Evolutionary conservation across 1,140 invertebrate species (phyloP), one percentile per base, ranked within the genome.

Genomic region (Coptotermes formosanus): DNA sequence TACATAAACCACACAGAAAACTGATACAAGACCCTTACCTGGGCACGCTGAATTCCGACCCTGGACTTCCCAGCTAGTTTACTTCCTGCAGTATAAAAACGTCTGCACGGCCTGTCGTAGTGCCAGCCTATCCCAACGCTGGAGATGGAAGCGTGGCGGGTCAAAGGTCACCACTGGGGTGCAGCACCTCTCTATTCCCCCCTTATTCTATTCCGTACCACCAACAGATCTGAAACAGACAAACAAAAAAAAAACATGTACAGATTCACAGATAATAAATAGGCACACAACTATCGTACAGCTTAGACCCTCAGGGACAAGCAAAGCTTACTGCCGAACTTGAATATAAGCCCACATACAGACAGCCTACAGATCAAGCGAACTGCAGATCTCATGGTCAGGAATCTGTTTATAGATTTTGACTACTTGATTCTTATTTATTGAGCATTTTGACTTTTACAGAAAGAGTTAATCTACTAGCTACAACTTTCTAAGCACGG

Each of bases 61-160:
- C 16, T 11, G 48, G 48, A 55, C 64, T 75, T 11, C 0, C 64
- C 64, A 16, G 30, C 64, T 6, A 30, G 64, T 30, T 6, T 25
- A 75, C 8, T 75, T 75, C 64, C 64, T 75, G 64, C 64, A 75
- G 64, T 75, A 75, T 75, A 75, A 75, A 21, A 75, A 14, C 59
- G n/a, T 30, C 25, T 16, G 25, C 1, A 7, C 16, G 9, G 64
- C 11, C 6, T 59, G 55, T 59, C 21, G 21, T 23, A 59, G 55
- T 19, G 55, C 55, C 25, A 11, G 64, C 25, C 64, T 75, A 30
- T 30, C 64, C 64, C 64, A 75, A 75, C 64, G 25, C 25, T 75
- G 64, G 64, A 75, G 64, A 75, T 75, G 64, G 64, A 75, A 75
- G 64, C 64, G 64, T 75, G 64, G 64, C 64, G 64, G 64, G 64